Conservation (phyloP, 2,113 vertebrate species). For the Phaetusa simplex region DNA sequence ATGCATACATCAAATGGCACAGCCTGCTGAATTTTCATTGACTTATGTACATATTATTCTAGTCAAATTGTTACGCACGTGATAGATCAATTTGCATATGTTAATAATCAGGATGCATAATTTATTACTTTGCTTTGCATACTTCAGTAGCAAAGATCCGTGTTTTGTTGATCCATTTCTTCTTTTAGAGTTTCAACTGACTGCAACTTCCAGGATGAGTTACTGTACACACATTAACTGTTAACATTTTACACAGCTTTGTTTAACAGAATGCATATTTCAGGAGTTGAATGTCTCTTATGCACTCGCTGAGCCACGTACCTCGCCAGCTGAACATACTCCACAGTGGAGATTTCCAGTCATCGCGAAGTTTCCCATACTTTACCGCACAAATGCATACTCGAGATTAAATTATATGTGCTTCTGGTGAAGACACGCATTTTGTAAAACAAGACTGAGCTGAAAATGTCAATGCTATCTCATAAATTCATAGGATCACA, state of each 20-base stretch:
- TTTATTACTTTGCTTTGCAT: slow-evolving; percentile 43
- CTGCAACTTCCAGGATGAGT: background rate
- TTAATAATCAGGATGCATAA: slow-evolving; percentile 46
- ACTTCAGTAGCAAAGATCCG: slow-evolving; percentile 8
- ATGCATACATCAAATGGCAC: slow-evolving; percentile 2
- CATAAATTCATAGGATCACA: background rate
- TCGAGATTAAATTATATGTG: background rate
- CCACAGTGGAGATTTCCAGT: background rate
- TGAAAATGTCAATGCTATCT: background rate
- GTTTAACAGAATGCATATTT: background rate
- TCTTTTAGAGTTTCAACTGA: slow-evolving; percentile 2
- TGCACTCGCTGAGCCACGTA: background rate
- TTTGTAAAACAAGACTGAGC: background rate
- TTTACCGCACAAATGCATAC: background rate
- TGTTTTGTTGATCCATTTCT: slow-evolving; percentile 8
- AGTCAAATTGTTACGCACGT: slow-evolving; percentile 47
- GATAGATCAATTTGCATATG: slow-evolving; percentile 42
- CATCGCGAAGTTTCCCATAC: background rate
- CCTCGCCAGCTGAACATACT: background rate
- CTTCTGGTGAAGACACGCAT: background rate
- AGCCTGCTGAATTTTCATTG: slow-evolving; percentile 27
- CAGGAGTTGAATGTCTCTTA: background rate
- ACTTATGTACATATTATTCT: slow-evolving; percentile 61
- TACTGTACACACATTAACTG: background rate
- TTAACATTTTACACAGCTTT: background rate